Base-by-base conservation (phyloP, 1,140 invertebrate genomes). In the Aphis craccivora region DNA sequence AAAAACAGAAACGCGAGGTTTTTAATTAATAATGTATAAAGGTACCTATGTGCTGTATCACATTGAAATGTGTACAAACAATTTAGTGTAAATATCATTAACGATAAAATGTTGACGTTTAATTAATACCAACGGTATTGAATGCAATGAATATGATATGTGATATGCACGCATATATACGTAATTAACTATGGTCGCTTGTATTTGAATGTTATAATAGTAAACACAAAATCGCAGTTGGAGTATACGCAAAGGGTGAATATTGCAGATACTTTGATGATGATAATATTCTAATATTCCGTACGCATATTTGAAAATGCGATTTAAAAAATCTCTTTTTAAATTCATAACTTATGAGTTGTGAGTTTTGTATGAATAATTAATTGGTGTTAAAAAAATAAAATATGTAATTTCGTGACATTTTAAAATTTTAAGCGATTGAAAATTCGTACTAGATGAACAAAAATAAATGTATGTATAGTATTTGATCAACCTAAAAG, bases 51-150 rank as follows among this genome's bases (percentile, higher is more conserved):
- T 45, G 11, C 25, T 87, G 81, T 83, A 83, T n/a, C 23, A n/a
- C n/a, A n/a, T 76, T n/a, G 30, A 48, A 87, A 45, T 48, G 11
- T n/a, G 18, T 11, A 51, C 45, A 35, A n/a, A 35, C 30, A 51
- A 88, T 88, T 88, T 35, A 48, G 7, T 51, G 14, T 20, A 88
- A 88, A 88, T 88, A 88, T 18, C 45, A 53, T 53, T 37, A 30
- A 37, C 11, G 87, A 51, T 37, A 53, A 89, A 53, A 53, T 53
- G 45, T 89, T 53, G 48, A 89, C 87, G 87, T 89, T 89, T 89
- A 89, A 89, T 89, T 89, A 89, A 89, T 53, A 89, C 37, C 48
- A 53, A 89, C 35, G 22, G 30, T 88, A 88, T 88, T 88, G 45
- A n/a, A 51, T 51, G n/a, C 25, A 51, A 88, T 88, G 86, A 88